These are phyloP conservation scores for Lottia scabra DNA, from an alignment of 2,888 invertebrate species.

Conservation along the genomic window DNA sequence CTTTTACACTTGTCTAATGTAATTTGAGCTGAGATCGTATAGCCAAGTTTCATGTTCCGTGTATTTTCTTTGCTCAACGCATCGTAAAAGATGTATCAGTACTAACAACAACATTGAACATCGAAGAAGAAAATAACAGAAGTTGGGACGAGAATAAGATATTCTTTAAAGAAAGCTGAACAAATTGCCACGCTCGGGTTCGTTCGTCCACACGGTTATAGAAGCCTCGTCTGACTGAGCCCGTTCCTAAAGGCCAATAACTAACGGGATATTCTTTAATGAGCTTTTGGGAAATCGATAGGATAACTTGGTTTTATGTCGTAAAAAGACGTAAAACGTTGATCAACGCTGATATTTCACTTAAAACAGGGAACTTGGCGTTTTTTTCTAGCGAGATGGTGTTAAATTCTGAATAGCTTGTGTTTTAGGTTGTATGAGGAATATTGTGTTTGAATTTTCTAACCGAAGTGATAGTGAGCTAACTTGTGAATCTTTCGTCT, in stretches of 20 bases:
- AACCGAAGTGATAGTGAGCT: not conserved
- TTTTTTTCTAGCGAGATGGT: too few relatives aligned
- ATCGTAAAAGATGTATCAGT: not conserved
- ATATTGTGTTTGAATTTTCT: not conserved
- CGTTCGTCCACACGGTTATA: not conserved
- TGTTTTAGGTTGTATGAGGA: not conserved
- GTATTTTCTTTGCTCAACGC: constrained; percentile 1
- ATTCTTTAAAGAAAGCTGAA: not conserved
- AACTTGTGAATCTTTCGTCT: not conserved
- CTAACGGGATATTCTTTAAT: constrained; percentile 3
- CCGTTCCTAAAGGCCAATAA: not conserved
- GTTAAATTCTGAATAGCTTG: too few relatives aligned
- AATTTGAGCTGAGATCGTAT: constrained; percentile 2
- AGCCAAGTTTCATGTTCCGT: not conserved
- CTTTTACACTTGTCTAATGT: constrained; percentile 5
- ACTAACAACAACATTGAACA: not conserved
- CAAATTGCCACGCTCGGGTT: not conserved
- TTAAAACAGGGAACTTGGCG: too few relatives aligned
- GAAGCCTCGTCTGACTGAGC: not conserved
- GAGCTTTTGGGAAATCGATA: constrained; percentile 1
- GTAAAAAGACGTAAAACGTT: not conserved
- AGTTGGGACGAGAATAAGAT: not conserved
- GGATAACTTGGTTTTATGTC: not conserved
- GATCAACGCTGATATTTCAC: not conserved
- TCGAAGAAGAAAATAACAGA: not conserved